Evolutionary conservation across 2,113 vertebrate species (phyloP), one percentile per base, ranked within the genome.

Genomic region (Limnothrissa miodon): DNA sequence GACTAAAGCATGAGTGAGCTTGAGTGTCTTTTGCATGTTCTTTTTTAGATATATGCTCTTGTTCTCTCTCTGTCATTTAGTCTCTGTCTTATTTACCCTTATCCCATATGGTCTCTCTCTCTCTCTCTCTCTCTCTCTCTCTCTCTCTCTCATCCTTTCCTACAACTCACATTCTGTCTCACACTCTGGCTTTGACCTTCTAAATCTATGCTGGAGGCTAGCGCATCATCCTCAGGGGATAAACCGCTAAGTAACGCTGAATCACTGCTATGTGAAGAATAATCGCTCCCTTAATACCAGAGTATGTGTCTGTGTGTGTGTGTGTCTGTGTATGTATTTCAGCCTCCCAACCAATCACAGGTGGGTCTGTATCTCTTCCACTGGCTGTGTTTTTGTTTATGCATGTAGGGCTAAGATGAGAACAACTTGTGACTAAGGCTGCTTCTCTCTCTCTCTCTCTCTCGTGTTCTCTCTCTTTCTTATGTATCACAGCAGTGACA

Each of bases 401-500:
- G 51, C 19, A 56, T 56, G 51, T 56, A 21, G 21, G 21, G 51
- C 21, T 15, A 13, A 46, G 45, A 56, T 23, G 21, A 56, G 21
- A 56, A 56, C 51, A 56, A 56, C 51, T 56, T 56, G 51, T 56
- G 51, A 21, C 19, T 56, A 56, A 21, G 21, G 51, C 59, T 66
- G n/a, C 29, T 13, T 29, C 59, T 66, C 59, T 66, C 59, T 66
- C 59, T 66, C 59, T 66, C 59, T 80, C 78, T 80, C 78, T 66
- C 59, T 80, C 78, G 45, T 44, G 45, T 44, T 79, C 79, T 48
- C 29, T 51, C 79, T 48, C 29, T 66, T 11, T 33, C 25, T 3
- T 33, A n/a, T 15, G n/a, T 66, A 66, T 66, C 59, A 29, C 25
- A 66, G 25, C 59, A 83, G 80, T 78, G 62, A 78, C 29, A 33